Base-by-base conservation (phyloP, 1,140 invertebrate species). In the Chironomus striatipennis region DNA sequence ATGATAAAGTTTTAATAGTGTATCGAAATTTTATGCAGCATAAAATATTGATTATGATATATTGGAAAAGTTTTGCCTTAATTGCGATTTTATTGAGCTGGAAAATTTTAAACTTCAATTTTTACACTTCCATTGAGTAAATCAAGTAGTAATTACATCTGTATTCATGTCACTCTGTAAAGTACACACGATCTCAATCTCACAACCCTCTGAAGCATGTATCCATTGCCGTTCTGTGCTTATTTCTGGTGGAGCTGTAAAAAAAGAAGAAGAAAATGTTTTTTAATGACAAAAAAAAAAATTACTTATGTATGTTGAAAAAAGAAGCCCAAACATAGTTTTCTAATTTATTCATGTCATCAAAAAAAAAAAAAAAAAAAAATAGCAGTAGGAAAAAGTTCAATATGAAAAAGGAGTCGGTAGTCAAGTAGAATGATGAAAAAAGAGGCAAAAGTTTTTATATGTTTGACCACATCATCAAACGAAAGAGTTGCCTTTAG, bases 161-260 rank as follows among this genome's bases (percentile, higher is more conserved):
- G 84, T 80, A 75, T 81, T 82, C 0, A 85, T 83, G 76, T 86
- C 85, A 7, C 81, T 82, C 75, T 85, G 82, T 17, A 85, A 84
- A 65, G 83, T 81, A 75, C 85, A 86, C n/a, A 83, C 80, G 6
- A 86, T 77, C 73, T 85, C 82, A 57, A 85, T 82, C 74, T 84
- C 82, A 76, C 83, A 84, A 47, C 84, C 85, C 75, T 85, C 85
- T 1, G 84, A 81, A 3, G 85, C 83, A 77, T 85, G 85, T 0
- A 87, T 82, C 81, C 84, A 84, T 18, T 80, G 81, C 72, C 82
- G 83, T 73, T 86, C 84, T 10, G 85, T 83, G 2, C 83, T 83
- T 57, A 86, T 82, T 78, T 85, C 85, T 6, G 85, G 85, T 6
- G 84, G 80, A 75, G 84, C 85, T 86, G 79, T n/a, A 79, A 78